phyloP scores from a whole-genome alignment of 2,797 vertebrate species.

The Scleropages formosus region DNA sequence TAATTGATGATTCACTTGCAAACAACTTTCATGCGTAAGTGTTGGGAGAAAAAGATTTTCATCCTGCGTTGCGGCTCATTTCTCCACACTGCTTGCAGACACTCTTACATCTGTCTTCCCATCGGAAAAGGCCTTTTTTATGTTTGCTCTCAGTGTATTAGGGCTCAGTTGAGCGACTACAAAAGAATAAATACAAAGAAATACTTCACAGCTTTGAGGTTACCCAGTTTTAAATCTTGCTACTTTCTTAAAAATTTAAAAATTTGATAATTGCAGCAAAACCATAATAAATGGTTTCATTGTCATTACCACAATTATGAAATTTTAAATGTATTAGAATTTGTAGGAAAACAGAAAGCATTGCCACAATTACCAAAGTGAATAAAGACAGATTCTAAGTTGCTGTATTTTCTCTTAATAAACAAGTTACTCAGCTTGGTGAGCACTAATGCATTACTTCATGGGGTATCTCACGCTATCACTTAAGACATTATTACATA shows the following conservation, averaged over 20 bases:
- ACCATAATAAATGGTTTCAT: no score
- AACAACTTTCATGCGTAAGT: conserved; percentile 27
- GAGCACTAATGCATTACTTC: no score
- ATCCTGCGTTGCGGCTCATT: not conserved
- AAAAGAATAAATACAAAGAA: not conserved
- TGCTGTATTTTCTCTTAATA: no score
- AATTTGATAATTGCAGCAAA: not conserved
- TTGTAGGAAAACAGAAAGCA: no score
- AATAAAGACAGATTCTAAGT: no score
- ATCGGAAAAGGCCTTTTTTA: conserved; percentile 8
- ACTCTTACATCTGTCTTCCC: conserved; percentile 10
- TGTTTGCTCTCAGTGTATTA: not conserved
- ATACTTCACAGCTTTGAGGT: conserved; percentile 16
- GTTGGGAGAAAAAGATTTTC: conserved; percentile 18
- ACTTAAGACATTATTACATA: conserved; percentile 14
- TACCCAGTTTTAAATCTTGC: conserved; percentile 17
- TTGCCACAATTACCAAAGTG: no score
- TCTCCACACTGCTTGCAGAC: conserved; percentile 13
- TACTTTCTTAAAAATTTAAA: no score
- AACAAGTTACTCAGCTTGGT: no score
- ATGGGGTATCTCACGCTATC: conserved; percentile 1
- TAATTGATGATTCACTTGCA: conserved; percentile 20
- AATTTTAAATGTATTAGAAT: no score
- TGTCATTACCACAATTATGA: no score
- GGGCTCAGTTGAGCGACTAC: not conserved